Percentiles rank a stretch among this genome's conserved stretches.
phyloP scores from a whole-genome alignment of 2,113 vertebrate species.

The Chaetorhynchus papuensis region DNA sequence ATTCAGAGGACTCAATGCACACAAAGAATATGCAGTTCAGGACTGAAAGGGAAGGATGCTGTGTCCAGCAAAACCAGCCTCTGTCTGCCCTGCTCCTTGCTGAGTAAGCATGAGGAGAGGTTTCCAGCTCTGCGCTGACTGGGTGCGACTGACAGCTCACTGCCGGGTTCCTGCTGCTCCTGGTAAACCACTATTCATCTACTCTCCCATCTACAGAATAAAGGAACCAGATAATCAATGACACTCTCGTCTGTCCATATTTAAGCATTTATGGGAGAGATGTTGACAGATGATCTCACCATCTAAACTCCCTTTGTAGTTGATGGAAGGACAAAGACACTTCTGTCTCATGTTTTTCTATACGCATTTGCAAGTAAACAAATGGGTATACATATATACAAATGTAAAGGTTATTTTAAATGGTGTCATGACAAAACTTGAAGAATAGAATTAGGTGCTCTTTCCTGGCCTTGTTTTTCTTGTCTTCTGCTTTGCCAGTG shows the following conservation, averaged over 20 bases:
- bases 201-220: background rate
- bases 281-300: conserved; percentile 49
- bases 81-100: background rate
- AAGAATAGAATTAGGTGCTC: background rate
- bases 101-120: background rate
- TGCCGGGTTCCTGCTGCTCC: background rate
- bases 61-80: background rate
- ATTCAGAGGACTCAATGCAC: background rate
- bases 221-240: conserved; percentile 22
- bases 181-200: background rate
- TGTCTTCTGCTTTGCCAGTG: background rate
- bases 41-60: background rate
- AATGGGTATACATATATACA: background rate
- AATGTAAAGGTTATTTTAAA: background rate
- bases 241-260: conserved; percentile 15
- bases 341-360: background rate
- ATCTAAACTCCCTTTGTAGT: conserved; percentile 18
- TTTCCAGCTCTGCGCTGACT: background rate
- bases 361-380: background rate
- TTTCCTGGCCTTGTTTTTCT: background rate
- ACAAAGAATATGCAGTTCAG: background rate
- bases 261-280: conserved; percentile 26
- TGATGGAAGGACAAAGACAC: background rate
- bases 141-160: background rate
- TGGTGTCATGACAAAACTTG: background rate